phyloP scores from a whole-genome alignment of 2,888 invertebrate species.

The Nephrotoma appendiculata region DNA sequence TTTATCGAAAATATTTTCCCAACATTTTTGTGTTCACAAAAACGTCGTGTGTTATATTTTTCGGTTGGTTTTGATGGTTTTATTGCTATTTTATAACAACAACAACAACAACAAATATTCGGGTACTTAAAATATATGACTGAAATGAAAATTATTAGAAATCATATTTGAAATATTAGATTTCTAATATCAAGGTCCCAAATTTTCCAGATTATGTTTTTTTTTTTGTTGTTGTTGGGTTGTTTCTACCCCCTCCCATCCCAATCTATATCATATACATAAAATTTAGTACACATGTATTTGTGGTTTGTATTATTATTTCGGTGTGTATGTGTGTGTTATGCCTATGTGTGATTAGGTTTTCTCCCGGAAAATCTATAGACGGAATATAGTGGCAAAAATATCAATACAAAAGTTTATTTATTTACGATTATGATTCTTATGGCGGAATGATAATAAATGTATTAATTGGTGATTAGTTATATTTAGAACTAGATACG shows the following conservation, averaged over 20 bases:
- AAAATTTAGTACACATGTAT: not conserved
- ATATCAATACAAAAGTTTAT: not conserved
- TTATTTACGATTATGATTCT: not conserved
- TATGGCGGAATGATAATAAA: not conserved
- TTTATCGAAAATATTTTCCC: not conserved
- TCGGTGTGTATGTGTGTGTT: not conserved
- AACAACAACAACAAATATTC: not conserved
- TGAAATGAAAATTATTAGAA: not conserved
- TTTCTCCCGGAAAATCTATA: not conserved
- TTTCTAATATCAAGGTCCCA: not conserved
- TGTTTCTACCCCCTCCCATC: not conserved
- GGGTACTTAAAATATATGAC: not conserved
- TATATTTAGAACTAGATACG: not conserved
- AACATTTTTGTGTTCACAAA: not conserved
- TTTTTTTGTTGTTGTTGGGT: not conserved
- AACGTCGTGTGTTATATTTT: not conserved
- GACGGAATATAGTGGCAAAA: not conserved
- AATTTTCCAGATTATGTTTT: not conserved
- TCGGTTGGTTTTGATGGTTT: not conserved
- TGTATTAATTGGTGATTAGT: not conserved
- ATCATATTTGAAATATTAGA: not conserved
- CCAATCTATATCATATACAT: not conserved
- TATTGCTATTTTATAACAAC: not conserved
- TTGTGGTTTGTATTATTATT: not conserved
- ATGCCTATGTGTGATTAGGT: not conserved